Conservation (phyloP, 2,797 vertebrate genomes). For the Thamnophis elegans region DNA sequence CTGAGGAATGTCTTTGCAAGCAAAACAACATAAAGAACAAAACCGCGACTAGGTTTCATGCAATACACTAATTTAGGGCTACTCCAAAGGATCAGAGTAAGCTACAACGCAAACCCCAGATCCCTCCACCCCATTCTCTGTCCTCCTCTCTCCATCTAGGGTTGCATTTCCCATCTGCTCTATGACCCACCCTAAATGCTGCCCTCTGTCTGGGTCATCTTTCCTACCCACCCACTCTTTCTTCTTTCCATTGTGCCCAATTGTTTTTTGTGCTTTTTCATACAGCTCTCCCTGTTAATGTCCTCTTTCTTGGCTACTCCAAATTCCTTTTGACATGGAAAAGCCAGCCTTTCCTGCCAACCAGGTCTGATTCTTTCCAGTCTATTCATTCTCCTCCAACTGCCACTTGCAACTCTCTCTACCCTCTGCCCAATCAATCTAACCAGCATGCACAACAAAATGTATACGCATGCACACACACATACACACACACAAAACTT, state of each 20-base stretch:
- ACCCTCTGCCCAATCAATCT: background rate
- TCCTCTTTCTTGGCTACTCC: background rate
- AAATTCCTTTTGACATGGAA: background rate
- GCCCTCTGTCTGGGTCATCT: background rate
- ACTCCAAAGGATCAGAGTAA: background rate
- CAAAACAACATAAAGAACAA: background rate
- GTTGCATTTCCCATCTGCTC: background rate
- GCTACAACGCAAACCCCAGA: background rate
- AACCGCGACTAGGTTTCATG: background rate
- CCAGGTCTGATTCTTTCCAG: background rate
- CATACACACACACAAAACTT: background rate
- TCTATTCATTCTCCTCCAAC: background rate
- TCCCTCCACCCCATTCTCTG: background rate
- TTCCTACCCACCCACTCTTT: background rate
- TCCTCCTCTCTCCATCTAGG: background rate
- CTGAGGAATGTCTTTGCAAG: background rate
- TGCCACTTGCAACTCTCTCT: background rate
- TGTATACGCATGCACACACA: background rate
- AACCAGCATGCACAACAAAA: background rate
- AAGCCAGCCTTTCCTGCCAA: background rate
- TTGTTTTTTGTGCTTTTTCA: background rate
- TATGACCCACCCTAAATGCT: background rate
- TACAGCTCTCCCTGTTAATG: background rate
- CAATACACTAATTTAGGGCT: background rate
- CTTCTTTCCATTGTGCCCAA: background rate